Percentiles rank a stretch among this genome's conserved stretches.
These are phyloP conservation scores for Sakesphorus luctuosus DNA, from an alignment of 2,113 vertebrate species.

Conservation along the genomic window DNA sequence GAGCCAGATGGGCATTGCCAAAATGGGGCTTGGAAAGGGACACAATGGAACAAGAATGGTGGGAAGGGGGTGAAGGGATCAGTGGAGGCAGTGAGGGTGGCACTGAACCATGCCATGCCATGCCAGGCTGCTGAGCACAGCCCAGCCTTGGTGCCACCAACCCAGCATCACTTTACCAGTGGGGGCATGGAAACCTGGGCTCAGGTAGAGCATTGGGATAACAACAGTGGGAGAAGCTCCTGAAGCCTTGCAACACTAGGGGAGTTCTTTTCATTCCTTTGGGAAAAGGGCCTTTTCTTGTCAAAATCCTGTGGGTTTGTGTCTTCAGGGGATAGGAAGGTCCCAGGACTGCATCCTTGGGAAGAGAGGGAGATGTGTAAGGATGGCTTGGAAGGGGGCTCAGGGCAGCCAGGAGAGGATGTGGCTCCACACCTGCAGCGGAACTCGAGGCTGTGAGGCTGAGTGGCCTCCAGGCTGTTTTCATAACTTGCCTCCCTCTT, in stretches of 20 bases:
- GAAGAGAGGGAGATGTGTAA: rapidly evolving
- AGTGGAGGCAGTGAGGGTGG: not conserved
- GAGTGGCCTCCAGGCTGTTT: not conserved
- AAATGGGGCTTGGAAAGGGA: not conserved
- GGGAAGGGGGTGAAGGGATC: not conserved
- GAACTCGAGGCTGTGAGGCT: not conserved
- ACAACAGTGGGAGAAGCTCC: not conserved
- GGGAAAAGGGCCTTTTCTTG: not conserved
- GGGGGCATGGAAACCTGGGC: not conserved
- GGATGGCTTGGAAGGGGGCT: not conserved
- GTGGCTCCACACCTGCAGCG: not conserved
- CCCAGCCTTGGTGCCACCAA: not conserved
- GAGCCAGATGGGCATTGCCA: not conserved
- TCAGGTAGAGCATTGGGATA: not conserved
- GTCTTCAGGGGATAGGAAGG: not conserved
- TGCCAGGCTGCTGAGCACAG: not conserved
- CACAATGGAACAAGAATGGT: not conserved
- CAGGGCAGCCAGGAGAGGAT: not conserved
- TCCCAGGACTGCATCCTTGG: not conserved
- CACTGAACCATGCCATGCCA: not conserved
- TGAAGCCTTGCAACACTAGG: not conserved
- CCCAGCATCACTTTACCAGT: not conserved
- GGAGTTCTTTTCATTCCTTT: not conserved
- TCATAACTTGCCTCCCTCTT: not conserved
- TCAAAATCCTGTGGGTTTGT: not conserved